A percentile compares a stretch with the other conserved stretches of the same genome.
phyloP scores from a whole-genome alignment of 2,888 invertebrate genomes.

The Rapana venosa region DNA sequence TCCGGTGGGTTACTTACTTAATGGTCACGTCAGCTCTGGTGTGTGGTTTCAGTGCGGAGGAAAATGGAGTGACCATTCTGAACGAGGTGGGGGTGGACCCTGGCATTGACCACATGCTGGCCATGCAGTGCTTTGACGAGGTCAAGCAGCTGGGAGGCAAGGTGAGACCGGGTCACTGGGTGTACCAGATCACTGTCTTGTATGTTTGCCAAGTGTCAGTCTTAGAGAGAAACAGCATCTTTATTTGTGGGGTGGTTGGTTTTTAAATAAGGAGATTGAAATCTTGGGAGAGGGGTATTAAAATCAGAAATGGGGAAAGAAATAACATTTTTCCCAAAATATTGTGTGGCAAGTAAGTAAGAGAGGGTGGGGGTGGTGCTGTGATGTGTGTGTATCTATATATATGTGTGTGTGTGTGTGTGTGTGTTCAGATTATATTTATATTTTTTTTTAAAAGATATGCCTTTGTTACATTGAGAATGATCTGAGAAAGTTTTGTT shows the following conservation, averaged over 20 bases:
- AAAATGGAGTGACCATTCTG: conserved; percentile 93
- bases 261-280: too few species aligned
- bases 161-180: conserved; percentile 64
- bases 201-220: too few species aligned
- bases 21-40: background rate
- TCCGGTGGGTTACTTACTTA: too few species aligned
- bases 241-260: too few species aligned
- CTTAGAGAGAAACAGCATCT: too few species aligned
- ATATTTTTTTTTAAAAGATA: background rate
- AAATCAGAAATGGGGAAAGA: too few species aligned
- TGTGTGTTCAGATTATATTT: background rate
- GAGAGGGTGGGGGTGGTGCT: too few species aligned
- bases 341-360: too few species aligned
- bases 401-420: background rate
- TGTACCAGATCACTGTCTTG: too few species aligned
- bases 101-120: conserved; percentile 98
- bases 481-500: background rate
- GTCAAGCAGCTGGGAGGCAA: conserved; percentile 90
- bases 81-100: conserved; percentile 99
- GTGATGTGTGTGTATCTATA: background rate
- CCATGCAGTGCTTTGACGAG: conserved; percentile 97
- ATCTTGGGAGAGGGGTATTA: too few species aligned
- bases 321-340: too few species aligned
- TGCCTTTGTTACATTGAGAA: too few species aligned
- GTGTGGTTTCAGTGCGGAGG: conserved; percentile 84